Evolutionary conservation across 2,113 vertebrate species (phyloP).

Genomic region (Ophthalmolycus amberensis): DNA sequence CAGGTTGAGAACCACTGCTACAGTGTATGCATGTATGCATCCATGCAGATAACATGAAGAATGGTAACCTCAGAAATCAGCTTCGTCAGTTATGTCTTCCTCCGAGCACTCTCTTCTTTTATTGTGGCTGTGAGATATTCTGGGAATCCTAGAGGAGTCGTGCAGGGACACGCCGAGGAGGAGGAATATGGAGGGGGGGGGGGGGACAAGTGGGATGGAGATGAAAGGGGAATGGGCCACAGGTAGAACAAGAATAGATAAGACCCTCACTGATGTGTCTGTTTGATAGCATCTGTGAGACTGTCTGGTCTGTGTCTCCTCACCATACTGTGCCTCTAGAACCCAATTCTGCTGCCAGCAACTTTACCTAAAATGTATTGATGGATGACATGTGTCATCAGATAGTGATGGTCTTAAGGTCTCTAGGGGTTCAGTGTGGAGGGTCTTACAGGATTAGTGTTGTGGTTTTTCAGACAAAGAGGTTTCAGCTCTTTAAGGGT

Average conservation of each 20-base stretch:
- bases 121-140: slow-evolving; percentile 50
- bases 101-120: slow-evolving; percentile 20
- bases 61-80: background rate
- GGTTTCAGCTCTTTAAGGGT: slow-evolving; percentile 25
- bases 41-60: background rate
- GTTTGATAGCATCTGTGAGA: slow-evolving; percentile 43
- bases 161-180: slow-evolving; percentile 52
- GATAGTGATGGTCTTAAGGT: background rate
- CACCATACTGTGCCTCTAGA: background rate
- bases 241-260: slow-evolving; percentile 29
- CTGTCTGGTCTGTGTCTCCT: slow-evolving; percentile 27
- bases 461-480: slow-evolving; percentile 6
- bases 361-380: slow-evolving; percentile 7
- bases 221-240: slow-evolving; percentile 8
- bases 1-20: background rate
- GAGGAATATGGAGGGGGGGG: slow-evolving; percentile 5
- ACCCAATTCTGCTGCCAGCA: slow-evolving; percentile 32
- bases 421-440: slow-evolving; percentile 15
- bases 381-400: slow-evolving; percentile 39
- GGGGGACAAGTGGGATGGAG: background rate
- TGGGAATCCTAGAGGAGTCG: slow-evolving; percentile 58
- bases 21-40: background rate
- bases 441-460: slow-evolving; percentile 23
- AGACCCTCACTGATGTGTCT: slow-evolving; percentile 7
- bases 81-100: slow-evolving; percentile 55